A percentile compares a stretch with the other conserved stretches of the same genome.
Conservation (phyloP, 1,140 invertebrate species). For the Odontomachus brunneus region DNA sequence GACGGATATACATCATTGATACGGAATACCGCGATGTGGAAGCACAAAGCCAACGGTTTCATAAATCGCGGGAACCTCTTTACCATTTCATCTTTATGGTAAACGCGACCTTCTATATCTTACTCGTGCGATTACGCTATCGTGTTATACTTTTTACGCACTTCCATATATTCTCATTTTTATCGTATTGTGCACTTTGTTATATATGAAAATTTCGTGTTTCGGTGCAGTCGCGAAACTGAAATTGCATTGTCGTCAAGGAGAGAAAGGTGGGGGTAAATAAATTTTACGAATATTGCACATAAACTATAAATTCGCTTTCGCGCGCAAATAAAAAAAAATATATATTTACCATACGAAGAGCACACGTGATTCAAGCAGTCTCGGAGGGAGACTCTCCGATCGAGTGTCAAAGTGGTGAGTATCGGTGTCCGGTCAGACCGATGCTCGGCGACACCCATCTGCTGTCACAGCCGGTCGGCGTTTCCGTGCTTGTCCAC, state of each 20-base stretch:
- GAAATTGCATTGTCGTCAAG: not conserved
- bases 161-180: not conserved
- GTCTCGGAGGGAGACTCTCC: conserved; percentile 34
- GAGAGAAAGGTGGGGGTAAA: not conserved
- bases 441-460: conserved; percentile 29
- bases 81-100: not conserved
- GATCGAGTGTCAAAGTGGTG: conserved; percentile 65
- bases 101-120: not conserved
- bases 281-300: conserved; percentile 10
- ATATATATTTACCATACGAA: conserved; percentile 39
- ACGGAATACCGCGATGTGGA: not conserved
- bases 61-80: conserved; percentile 4
- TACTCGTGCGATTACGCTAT: not conserved
- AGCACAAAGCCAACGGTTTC: not conserved
- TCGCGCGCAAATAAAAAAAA: not conserved
- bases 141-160: not conserved
- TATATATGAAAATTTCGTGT: too few species aligned
- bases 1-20: conserved; percentile 36
- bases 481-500: conserved; percentile 51
- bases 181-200: not conserved
- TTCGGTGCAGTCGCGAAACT: too few species aligned
- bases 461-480: conserved; percentile 37
- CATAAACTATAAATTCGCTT: not conserved
- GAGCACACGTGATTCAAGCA: conserved; percentile 54
- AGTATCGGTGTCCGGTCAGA: conserved; percentile 58